A percentile compares a stretch with the other conserved stretches of the same genome.
These are phyloP conservation scores for Drosophila stalkeri DNA, from an alignment of 2,888 invertebrate species.

Conservation along the genomic window DNA sequence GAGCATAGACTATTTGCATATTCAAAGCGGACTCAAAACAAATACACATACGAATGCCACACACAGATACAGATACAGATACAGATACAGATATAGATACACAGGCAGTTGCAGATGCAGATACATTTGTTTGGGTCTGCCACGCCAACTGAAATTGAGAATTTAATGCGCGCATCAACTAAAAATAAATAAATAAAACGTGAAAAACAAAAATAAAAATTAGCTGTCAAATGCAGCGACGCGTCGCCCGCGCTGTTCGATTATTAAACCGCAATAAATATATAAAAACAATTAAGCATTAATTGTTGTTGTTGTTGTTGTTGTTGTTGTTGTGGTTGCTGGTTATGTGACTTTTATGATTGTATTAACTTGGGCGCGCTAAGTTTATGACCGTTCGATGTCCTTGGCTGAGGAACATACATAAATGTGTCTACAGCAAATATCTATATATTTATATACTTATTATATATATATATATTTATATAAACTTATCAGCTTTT, in stretches of 20 bases:
- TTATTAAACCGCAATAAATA: constrained; percentile 53
- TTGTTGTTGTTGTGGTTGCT: not conserved
- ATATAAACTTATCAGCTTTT: constrained; percentile 17
- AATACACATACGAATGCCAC: constrained; percentile 4
- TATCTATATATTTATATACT: not conserved
- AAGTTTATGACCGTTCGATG: constrained; percentile 39
- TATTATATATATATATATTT: not conserved
- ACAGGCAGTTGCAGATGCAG: not conserved
- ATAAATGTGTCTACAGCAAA: not conserved
- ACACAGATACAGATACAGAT: constrained; percentile 1
- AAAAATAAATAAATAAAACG: constrained; percentile 59
- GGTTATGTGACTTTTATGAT: constrained; percentile 33
- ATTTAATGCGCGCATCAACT: constrained; percentile 73
- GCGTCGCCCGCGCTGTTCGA: constrained; percentile 10
- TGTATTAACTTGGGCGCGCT: constrained; percentile 37
- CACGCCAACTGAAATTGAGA: constrained; percentile 37
- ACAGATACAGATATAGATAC: not conserved
- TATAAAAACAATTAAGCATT: constrained; percentile 57
- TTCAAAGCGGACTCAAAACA: constrained; percentile 12
- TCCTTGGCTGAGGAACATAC: constrained; percentile 19
- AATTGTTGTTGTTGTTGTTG: constrained; percentile 56
- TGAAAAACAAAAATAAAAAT: constrained; percentile 24
- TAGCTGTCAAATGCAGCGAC: constrained; percentile 51
- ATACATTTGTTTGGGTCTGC: constrained; percentile 12
- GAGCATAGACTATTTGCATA: not conserved